phyloP scores from a whole-genome alignment of 1,140 invertebrate genomes.

The Saccostrea cuccullata region DNA sequence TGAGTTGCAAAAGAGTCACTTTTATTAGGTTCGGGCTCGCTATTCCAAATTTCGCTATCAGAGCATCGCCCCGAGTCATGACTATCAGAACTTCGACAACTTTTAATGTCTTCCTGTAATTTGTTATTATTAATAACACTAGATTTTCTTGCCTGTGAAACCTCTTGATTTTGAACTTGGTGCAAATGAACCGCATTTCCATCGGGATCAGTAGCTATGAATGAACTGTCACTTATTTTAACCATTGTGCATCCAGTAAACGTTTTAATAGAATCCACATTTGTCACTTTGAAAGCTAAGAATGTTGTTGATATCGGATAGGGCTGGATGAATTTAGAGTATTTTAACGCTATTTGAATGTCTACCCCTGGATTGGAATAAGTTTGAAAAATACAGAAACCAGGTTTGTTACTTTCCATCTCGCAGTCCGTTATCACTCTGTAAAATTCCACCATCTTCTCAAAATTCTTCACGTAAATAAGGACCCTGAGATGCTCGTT shows the following conservation, averaged over 20 bases:
- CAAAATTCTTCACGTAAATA: conserved; percentile 62
- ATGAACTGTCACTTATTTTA: conserved; percentile 42
- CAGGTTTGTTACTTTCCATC: conserved; percentile 67
- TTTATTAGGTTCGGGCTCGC: conserved; percentile 46
- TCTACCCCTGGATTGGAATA: conserved; percentile 54
- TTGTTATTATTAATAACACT: background rate
- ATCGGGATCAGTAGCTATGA: conserved; percentile 63
- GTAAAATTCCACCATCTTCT: conserved; percentile 70
- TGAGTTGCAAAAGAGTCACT: background rate
- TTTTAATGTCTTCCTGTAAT: conserved; percentile 50
- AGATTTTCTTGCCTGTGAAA: background rate
- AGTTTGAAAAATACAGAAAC: conserved; percentile 66
- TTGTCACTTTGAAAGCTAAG: conserved; percentile 62
- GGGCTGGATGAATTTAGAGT: conserved; percentile 61
- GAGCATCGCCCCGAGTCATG: conserved; percentile 57
- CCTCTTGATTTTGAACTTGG: conserved; percentile 41
- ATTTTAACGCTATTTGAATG: conserved; percentile 66
- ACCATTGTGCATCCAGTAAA: conserved; percentile 36
- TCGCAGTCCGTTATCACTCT: conserved; percentile 64
- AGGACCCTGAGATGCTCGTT: conserved; percentile 61
- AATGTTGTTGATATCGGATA: conserved; percentile 55
- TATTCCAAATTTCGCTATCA: conserved; percentile 57
- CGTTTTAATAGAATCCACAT: conserved; percentile 51
- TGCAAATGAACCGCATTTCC: conserved; percentile 63
- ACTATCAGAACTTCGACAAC: conserved; percentile 53